Evolutionary conservation across 2,113 vertebrate genomes (phyloP), one percentile per base, ranked within the genome.

Genomic region (Grus americana): DNA sequence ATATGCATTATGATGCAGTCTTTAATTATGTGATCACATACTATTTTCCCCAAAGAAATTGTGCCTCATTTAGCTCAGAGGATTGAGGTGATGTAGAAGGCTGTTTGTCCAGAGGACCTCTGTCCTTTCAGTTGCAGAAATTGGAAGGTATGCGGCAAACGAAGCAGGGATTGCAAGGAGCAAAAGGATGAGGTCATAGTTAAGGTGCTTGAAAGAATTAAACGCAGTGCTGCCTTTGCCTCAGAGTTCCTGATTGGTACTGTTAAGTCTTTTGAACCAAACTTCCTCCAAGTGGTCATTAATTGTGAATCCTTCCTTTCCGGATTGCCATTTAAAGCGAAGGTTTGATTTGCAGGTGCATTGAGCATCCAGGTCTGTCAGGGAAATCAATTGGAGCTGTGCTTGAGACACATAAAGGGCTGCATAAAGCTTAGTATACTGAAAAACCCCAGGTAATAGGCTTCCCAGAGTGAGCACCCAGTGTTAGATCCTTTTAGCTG

Each of bases 1-100:
- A 82, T 87, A 87, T 91, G 73, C 78, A 79, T 96, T 93, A 91
- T 87, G 94, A 91, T 95, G 91, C 80, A 96, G 86, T 91, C 94
- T 97, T 95, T 96, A 96, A 97, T 97, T 97, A 97, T 79, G 86
- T 95, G 89, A 92, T 96, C 92, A 62, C 86, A 81, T 91, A 85
- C 44, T 84, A 11, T 95, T 96, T 96, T 85, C 66, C 83, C 91
- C 86, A 76, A 89, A 95, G 92, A 89, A 79, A 16, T 75, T 50
- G 86, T 68, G 94, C 61, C 86, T 96, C 70, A 34, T 96, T 95
- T 93, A 95, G 73, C 89, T 92, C 38, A 9, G 58, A 92, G 86
- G 58, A 91, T 46, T n/a, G 89, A 81, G 79, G 88, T 88, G 92
- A 54, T 90, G 67, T 32, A 26, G 86, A 90, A 93, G 71, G 36